Conservation (phyloP, 2,113 vertebrate species). For the Pygoscelis adeliae region DNA sequence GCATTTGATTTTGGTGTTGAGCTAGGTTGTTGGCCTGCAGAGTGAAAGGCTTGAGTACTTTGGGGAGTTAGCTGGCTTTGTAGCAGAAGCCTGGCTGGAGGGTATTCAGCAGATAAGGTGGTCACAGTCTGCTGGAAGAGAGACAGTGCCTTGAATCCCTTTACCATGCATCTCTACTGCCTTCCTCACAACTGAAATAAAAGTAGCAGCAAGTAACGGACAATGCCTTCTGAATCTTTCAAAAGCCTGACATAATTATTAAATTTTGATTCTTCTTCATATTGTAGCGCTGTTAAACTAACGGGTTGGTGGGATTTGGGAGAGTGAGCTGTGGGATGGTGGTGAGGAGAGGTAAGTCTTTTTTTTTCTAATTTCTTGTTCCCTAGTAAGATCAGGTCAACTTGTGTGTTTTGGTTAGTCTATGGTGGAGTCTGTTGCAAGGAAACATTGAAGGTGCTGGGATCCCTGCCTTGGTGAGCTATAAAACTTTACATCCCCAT, state of each 20-base stretch:
- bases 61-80: conserved; percentile 3
- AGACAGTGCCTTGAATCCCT: neutral
- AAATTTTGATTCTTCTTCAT: neutral
- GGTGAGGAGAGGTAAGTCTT: neutral
- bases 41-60: neutral
- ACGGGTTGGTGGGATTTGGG: neutral
- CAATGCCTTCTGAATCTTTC: neutral
- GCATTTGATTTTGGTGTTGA: neutral
- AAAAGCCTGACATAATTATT: neutral
- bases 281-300: neutral
- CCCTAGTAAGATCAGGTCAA: neutral
- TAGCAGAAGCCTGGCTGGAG: conserved; percentile 4
- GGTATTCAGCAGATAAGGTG: neutral
- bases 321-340: neutral
- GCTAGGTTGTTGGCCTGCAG: neutral
- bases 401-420: neutral
- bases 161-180: neutral
- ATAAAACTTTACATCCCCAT: neutral
- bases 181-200: neutral
- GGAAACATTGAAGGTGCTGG: neutral
- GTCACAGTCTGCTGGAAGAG: neutral
- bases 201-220: neutral
- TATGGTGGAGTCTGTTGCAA: neutral
- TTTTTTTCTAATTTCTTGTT: neutral
- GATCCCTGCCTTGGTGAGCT: neutral